These are phyloP conservation scores for Antheraea mylitta DNA, from an alignment of 1,140 invertebrate species.

Conservation along the genomic window DNA sequence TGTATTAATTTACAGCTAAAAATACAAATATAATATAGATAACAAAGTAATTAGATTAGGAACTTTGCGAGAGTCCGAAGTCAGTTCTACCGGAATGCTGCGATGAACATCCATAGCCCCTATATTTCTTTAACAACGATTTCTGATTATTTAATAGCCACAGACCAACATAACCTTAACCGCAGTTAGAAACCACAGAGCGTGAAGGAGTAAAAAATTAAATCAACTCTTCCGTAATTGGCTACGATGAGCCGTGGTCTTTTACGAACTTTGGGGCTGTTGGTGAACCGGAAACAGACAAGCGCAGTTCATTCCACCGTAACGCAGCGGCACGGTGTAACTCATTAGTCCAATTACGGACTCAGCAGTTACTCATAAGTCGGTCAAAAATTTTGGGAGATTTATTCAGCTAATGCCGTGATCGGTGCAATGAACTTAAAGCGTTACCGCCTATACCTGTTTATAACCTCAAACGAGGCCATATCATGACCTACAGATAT, in stretches of 20 bases:
- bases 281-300: not conserved
- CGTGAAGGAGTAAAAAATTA: conserved; percentile 5
- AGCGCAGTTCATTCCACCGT: not conserved
- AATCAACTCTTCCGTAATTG: not conserved
- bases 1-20: too few relatives aligned
- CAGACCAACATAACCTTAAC: not conserved
- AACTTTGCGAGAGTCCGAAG: too few relatives aligned
- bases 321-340: not conserved
- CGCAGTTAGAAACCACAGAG: not conserved
- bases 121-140: too few relatives aligned
- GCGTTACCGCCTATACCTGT: conserved; percentile 4
- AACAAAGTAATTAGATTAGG: too few relatives aligned
- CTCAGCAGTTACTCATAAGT: conserved; percentile 6
- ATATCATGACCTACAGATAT: conserved; percentile 9
- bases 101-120: too few relatives aligned
- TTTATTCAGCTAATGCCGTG: not conserved
- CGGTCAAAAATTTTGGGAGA: not conserved
- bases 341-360: conserved; percentile 6
- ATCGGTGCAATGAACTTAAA: conserved; percentile 12
- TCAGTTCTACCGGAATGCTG: too few relatives aligned
- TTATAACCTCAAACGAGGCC: conserved; percentile 14
- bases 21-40: too few relatives aligned
- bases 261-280: not conserved
- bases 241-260: not conserved
- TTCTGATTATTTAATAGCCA: not conserved